A percentile compares a stretch with the other conserved stretches of the same genome.
Evolutionary conservation across 2,888 invertebrate genomes (phyloP).

Genomic region (Fragum sueziense): DNA sequence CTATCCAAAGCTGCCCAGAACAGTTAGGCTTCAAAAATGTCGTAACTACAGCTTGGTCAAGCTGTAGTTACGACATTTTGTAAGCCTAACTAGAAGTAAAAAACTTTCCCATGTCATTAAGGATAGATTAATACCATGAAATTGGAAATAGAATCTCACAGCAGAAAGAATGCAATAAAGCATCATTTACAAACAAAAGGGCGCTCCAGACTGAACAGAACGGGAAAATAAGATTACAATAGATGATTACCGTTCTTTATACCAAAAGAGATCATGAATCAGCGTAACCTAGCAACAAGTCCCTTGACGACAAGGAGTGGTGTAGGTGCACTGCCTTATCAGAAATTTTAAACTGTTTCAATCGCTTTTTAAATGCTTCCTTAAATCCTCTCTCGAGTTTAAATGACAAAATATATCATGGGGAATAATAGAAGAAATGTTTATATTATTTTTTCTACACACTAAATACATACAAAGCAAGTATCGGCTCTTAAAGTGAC

Average conservation of each 20-base stretch:
- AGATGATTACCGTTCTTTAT: conserved; percentile 5
- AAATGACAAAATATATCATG: neutral
- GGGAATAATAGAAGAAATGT: too few relatives aligned
- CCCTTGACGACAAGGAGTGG: neutral
- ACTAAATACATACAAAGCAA: too few relatives aligned
- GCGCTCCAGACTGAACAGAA: neutral
- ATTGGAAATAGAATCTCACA: neutral
- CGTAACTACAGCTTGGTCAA: too few relatives aligned
- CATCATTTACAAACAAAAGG: neutral
- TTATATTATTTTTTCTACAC: too few relatives aligned
- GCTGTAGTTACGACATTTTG: too few relatives aligned
- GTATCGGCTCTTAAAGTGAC: too few relatives aligned
- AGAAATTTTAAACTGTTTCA: conserved; percentile 1
- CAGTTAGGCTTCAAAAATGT: too few relatives aligned
- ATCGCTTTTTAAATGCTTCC: neutral
- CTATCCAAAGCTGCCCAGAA: too few relatives aligned
- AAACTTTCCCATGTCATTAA: neutral
- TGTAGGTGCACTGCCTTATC: conserved; percentile 2
- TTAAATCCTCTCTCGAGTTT: neutral
- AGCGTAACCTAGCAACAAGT: conserved; percentile 11
- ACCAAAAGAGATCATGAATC: conserved; percentile 11
- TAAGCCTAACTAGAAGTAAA: neutral
- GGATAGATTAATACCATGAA: neutral
- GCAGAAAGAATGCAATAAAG: conserved; percentile 15
- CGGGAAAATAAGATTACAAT: conserved; percentile 14